phyloP scores from a whole-genome alignment of 2,113 vertebrate species.

The Tetrao urogallus region DNA sequence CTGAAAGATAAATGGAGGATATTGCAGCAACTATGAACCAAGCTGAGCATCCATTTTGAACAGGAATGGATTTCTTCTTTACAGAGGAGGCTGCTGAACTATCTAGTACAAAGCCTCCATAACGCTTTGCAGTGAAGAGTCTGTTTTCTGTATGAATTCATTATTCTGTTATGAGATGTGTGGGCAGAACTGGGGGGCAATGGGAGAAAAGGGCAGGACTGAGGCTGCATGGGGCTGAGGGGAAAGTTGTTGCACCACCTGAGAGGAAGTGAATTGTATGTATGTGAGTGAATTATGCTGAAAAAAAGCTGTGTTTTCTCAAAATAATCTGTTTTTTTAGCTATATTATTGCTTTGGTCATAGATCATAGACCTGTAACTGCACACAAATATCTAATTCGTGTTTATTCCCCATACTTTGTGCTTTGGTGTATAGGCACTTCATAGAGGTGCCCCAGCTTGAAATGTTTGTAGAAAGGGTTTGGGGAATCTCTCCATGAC shows the following conservation, averaged over 20 bases:
- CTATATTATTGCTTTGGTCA: neutral
- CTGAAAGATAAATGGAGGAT: neutral
- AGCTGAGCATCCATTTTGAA: neutral
- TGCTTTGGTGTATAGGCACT: neutral
- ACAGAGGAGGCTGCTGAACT: rapidly evolving
- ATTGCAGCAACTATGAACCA: neutral
- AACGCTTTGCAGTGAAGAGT: neutral
- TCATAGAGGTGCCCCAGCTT: neutral
- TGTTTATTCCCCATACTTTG: neutral
- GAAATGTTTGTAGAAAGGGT: neutral
- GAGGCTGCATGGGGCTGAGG: neutral
- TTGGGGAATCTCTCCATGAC: neutral
- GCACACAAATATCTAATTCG: neutral
- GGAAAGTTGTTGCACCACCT: neutral
- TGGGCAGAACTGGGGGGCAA: neutral
- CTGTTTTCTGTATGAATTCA: neutral
- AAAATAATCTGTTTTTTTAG: neutral
- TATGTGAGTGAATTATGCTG: neutral
- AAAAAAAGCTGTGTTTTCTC: neutral
- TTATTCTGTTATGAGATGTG: neutral
- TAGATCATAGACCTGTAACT: neutral
- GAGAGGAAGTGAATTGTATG: neutral
- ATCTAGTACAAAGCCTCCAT: neutral
- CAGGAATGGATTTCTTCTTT: neutral
- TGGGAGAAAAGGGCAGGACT: neutral